Conservation (phyloP, 2,113 vertebrate species). For the Notothenia coriiceps region DNA sequence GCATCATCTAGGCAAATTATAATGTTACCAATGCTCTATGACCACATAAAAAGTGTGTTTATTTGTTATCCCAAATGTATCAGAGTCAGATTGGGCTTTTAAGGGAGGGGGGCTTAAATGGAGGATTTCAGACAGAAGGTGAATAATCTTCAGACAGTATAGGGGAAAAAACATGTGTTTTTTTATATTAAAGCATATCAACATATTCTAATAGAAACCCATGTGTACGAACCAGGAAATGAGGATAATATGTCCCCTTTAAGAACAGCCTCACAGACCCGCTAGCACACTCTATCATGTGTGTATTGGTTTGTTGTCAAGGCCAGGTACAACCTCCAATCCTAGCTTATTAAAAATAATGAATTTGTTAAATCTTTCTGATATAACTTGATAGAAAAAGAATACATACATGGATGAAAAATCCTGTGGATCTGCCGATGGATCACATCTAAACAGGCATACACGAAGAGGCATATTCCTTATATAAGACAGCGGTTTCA, state of each 20-base stretch:
- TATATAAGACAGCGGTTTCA: conserved; percentile 34
- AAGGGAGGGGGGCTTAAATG: no score
- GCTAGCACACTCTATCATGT: neutral
- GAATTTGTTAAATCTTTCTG: conserved; percentile 37
- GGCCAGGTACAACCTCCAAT: neutral
- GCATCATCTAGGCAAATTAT: neutral
- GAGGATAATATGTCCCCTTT: no score
- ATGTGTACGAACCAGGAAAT: no score
- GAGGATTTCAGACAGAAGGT: no score
- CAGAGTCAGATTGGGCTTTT: neutral
- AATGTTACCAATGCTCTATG: neutral
- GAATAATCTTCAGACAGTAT: no score
- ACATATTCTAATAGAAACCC: no score
- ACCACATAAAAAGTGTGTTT: neutral
- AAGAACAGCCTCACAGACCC: neutral
- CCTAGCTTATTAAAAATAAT: conserved; percentile 10
- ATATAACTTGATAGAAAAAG: conserved; percentile 36
- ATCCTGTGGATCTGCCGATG: conserved; percentile 37
- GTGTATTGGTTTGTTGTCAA: conserved; percentile 10
- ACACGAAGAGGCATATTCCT: conserved; percentile 45
- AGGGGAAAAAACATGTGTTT: no score
- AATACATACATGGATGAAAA: conserved; percentile 21
- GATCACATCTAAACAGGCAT: conserved; percentile 47
- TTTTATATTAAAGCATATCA: no score
- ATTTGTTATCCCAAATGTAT: neutral